Base-by-base conservation (phyloP, 2,888 invertebrate species). In the Acleris sparsana region DNA sequence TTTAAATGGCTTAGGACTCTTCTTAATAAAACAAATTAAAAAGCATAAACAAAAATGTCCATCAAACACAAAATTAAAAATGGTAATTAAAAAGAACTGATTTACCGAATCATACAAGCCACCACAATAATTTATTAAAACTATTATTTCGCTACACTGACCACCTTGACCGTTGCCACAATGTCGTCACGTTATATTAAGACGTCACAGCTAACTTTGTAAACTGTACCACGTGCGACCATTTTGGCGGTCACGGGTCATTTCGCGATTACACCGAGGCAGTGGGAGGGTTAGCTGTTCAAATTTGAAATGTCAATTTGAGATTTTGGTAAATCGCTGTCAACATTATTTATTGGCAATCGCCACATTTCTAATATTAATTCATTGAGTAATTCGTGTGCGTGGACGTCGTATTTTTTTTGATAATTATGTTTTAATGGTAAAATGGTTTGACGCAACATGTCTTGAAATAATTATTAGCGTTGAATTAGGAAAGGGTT, bases 201-300 rank as follows among this genome's bases (percentile, higher is more conserved):
- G 65, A 65, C 49, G 51, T 65, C 55, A 60, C 62, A 48, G 55
- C 53, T 60, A 33, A 46, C 55, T 60, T 44, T 61, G 55, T 65
- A 61, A 65, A 60, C 65, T 60, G 60, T n/a, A 65, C 65, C 65
- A 65, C 65, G 65, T 65, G 65, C 56, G 44, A 49, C 55, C 56
- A 56, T 61, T 65, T 59, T 52, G 48, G 58, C 17, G 51, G 66
- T 52, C 57, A 67, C 52, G 69, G 68, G 33, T 57, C 60, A 70
- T 71, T 66, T 64, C 63, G 33, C 57, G 52, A 69, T 69, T 57
- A 25, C 29, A 53, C 22, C 5, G 51, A 48, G 29, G 59, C 64
- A 60, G 44, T 29, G 11, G 60, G 51, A 61, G 65, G 65, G 60
- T 65, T 60, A 29, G 4, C 46, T 39, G 11, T 59, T 49, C 17